phyloP scores from a whole-genome alignment of 2,113 vertebrate species.

The Pao palembangensis region DNA sequence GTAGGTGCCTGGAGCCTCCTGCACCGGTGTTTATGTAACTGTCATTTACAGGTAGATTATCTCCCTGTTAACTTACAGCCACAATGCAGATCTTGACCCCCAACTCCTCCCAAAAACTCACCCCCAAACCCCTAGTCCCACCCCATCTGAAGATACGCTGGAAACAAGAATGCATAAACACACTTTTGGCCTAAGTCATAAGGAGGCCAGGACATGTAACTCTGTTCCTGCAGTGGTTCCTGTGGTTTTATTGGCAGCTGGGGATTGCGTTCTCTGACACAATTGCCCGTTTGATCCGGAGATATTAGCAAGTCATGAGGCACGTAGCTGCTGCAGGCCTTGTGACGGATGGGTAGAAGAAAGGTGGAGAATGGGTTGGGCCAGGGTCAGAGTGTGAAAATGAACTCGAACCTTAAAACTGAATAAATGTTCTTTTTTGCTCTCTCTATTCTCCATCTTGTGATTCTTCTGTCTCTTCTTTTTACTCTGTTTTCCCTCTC shows the following conservation, averaged over 20 bases:
- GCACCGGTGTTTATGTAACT: conserved; percentile 1
- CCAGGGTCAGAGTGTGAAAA: background rate
- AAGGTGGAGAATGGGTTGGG: background rate
- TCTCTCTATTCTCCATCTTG: conserved; percentile 1
- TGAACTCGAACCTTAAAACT: background rate
- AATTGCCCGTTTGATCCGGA: background rate
- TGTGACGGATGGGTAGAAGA: background rate
- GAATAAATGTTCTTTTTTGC: background rate
- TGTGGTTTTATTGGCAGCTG: background rate
- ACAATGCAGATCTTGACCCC: background rate
- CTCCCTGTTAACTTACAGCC: background rate
- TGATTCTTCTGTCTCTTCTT: background rate
- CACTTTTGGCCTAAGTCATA: background rate
- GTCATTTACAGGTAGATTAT: background rate
- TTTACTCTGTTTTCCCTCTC: background rate
- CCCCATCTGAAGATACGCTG: background rate
- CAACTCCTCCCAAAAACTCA: too few relatives aligned
- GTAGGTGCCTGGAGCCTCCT: background rate
- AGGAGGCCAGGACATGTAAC: too few relatives aligned
- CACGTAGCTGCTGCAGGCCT: background rate
- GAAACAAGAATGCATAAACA: conserved; percentile 13
- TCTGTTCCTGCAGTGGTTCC: background rate
- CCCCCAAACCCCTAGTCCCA: too few relatives aligned
- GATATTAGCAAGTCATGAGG: background rate
- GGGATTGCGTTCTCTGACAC: background rate